These are phyloP conservation scores for Ormyrus rosae DNA, from an alignment of 2,888 invertebrate species.

Conservation along the genomic window DNA sequence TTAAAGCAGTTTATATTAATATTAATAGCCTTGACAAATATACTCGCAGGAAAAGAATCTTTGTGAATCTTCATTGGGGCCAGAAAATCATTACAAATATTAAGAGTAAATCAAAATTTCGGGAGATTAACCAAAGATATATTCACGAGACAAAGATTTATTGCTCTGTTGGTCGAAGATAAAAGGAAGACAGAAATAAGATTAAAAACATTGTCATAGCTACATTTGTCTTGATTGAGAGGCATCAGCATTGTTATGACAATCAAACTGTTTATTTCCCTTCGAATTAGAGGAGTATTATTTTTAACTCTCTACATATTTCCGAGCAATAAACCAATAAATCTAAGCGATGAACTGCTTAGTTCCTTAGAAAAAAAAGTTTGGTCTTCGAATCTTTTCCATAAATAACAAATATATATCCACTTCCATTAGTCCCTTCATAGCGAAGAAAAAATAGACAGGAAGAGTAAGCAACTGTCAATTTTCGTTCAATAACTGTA, in stretches of 20 bases:
- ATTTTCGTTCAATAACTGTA: too few species aligned
- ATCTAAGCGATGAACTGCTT: too few species aligned
- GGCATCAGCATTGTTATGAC: not conserved
- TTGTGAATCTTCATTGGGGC: slow-evolving; percentile 9
- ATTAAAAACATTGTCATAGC: slow-evolving; percentile 23
- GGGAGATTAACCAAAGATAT: slow-evolving; percentile 1
- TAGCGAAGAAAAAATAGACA: too few species aligned
- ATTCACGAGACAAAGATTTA: not conserved
- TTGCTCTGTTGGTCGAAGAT: not conserved
- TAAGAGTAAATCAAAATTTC: slow-evolving; percentile 17
- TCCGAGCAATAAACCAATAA: not conserved
- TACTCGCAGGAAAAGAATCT: not conserved
- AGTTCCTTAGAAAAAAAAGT: too few species aligned
- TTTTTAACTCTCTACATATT: slow-evolving; percentile 1
- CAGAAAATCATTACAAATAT: slow-evolving; percentile 6
- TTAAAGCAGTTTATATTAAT: not conserved
- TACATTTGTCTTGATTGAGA: slow-evolving; percentile 33
- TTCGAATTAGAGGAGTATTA: not conserved
- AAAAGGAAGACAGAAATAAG: slow-evolving; percentile 2
- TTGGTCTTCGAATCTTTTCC: too few species aligned
- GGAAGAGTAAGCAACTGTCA: too few species aligned
- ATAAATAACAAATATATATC: too few species aligned
- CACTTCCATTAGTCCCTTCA: too few species aligned
- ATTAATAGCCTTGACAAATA: not conserved
- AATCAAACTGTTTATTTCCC: slow-evolving; percentile 30